Base-by-base conservation (phyloP, 2,888 invertebrate genomes). In the Cerastoderma edule region DNA sequence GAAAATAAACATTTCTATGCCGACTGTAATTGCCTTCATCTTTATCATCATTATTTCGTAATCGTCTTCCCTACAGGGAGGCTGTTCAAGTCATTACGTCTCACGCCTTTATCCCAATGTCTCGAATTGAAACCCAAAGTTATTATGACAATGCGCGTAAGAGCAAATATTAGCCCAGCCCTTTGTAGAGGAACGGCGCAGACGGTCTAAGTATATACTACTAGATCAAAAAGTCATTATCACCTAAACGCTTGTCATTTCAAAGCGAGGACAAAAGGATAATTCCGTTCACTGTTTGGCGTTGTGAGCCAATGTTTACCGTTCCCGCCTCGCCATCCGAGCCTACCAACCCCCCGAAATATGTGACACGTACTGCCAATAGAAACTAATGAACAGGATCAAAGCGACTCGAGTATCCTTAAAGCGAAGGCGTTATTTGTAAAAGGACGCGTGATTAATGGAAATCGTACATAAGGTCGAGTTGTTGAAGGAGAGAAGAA, bases 141-240 rank as follows among this genome's bases (percentile, higher is more conserved):
- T 5, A 46, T 46, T 46, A 50, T 50, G 19, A 57, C 57, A n/a
- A 24, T 13, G 53, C 66, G 53, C 48, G 33, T 33, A 53, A 10
- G 32, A 22, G 44, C 50, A 66, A 66, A 66, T 53, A 66, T 66
- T 66, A 48, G 22, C 46, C 32, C 30, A 66, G 24, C 32, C 27
- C 48, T 33, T 50, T 53, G 53, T 66, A 50, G 53, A 48, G 13
- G 19, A 22, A 50, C 46, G 30, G 24, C 33, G 46, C 13, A 28
- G 66, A 50, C 66, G 30, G 30, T 22, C 50, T 67, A 22, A 39
- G 19, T 35, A 35, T 69, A 79, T 44, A 75, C 72, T 72, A 4
- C 22, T 22, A 70, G 74, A 79, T 75, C 78, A 79, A 79, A 75
- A 68, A 79, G 78, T 79, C 75, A 69, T 75, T 75, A 79, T 79